A percentile compares a stretch with the other conserved stretches of the same genome.
These are phyloP conservation scores for Hydra vulgaris DNA, from an alignment of 30 jellyfish, hydroid and myxozoan genomes.

Conservation along the genomic window DNA sequence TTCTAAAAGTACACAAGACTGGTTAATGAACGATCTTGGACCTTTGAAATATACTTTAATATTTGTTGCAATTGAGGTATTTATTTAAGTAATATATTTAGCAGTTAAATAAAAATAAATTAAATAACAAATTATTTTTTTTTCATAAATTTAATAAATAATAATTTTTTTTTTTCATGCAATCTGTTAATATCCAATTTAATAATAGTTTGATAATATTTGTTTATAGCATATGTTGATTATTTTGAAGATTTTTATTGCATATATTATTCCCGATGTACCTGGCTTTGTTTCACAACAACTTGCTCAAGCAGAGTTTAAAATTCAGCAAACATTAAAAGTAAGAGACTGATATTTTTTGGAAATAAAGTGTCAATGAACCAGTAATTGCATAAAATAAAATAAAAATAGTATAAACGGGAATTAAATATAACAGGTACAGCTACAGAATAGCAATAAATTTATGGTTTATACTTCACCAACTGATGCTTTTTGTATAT, in stretches of 20 bases:
- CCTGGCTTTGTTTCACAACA: constrained; percentile 82
- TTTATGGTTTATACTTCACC: no score
- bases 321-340: constrained; percentile 36
- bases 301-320: constrained; percentile 61
- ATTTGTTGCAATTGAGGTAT: constrained; percentile 80
- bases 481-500: no score
- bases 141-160: neutral
- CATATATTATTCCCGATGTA: constrained; percentile 70
- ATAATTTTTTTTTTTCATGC: neutral
- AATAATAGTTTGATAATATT: neutral
- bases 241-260: constrained; percentile 44
- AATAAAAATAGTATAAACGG: no score
- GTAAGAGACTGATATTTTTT: no score
- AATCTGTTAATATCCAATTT: no score
- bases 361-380: no score
- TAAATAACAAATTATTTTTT: neutral
- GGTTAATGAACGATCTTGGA: constrained; percentile 34
- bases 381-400: no score
- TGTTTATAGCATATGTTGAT: constrained; percentile 59
- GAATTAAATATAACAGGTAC: no score
- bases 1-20: constrained; percentile 59
- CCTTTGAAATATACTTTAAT: constrained; percentile 46
- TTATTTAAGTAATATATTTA: no score
- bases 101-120: neutral
- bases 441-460: no score